Percentiles rank a stretch among this genome's conserved stretches.
These are phyloP conservation scores for Perithous albicinctus DNA, from an alignment of 2,888 invertebrate species.

Conservation along the genomic window DNA sequence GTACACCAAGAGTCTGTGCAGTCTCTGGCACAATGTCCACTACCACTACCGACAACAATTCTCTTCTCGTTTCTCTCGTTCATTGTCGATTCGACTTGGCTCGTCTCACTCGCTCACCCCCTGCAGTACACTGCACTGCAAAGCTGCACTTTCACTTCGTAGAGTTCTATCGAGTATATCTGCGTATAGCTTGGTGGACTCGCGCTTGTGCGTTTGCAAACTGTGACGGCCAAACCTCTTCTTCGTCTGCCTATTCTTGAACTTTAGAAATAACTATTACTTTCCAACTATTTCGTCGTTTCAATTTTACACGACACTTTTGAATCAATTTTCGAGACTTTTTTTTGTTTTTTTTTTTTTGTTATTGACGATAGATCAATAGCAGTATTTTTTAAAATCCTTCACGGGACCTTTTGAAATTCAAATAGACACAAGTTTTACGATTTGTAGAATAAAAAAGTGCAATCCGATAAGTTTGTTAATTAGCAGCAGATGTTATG, in stretches of 20 bases:
- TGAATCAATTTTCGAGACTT: not conserved
- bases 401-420: no score
- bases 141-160: slow-evolving; percentile 83
- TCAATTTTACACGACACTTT: not conserved
- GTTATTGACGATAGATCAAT: not conserved
- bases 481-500: no score
- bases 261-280: not conserved
- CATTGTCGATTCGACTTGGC: slow-evolving; percentile 15
- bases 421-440: no score
- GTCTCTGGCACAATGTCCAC: slow-evolving; percentile 60
- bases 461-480: no score
- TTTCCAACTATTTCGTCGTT: not conserved
- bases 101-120: slow-evolving; percentile 39
- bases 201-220: slow-evolving; percentile 22
- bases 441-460: no score
- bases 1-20: slow-evolving; percentile 68
- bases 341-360: not conserved
- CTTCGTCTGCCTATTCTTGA: slow-evolving; percentile 2
- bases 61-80: slow-evolving; percentile 24
- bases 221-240: slow-evolving; percentile 18
- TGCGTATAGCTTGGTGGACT: slow-evolving; percentile 65
- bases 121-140: slow-evolving; percentile 70
- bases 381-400: no score
- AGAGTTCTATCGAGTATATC: slow-evolving; percentile 48
- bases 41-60: slow-evolving; percentile 36